Evolutionary conservation across 2,113 vertebrate species (phyloP).

Genomic region (Lophura nycthemera): DNA sequence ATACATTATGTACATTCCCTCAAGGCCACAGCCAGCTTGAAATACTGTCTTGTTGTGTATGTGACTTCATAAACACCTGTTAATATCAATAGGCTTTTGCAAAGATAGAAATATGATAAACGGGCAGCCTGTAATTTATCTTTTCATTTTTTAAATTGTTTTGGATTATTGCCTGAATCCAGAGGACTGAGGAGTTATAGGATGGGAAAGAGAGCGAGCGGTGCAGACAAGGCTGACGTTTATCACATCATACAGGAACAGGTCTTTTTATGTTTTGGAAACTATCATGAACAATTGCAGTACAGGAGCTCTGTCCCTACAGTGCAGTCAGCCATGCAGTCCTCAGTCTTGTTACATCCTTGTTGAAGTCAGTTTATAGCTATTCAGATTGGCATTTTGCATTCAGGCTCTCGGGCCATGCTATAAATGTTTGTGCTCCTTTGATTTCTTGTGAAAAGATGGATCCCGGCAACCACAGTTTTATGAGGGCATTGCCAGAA

Average conservation of each 20-base stretch:
- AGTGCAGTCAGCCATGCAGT: neutral
- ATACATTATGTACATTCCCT: neutral
- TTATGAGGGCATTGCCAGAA: neutral
- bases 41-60: neutral
- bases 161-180: neutral
- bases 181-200: neutral
- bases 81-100: neutral
- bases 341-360: rapidly evolving
- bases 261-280: neutral
- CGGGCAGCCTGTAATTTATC: neutral
- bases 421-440: neutral
- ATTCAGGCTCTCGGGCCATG: neutral
- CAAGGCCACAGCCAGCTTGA: neutral
- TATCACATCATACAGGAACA: rapidly evolving
- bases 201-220: neutral
- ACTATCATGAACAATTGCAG: neutral
- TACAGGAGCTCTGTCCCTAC: neutral
- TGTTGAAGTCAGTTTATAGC: rapidly evolving
- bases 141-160: neutral
- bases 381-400: rapidly evolving
- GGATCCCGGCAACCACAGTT: neutral
- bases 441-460: neutral
- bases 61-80: neutral
- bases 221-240: neutral
- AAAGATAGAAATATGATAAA: neutral